Evolutionary conservation across 2,113 vertebrate species (phyloP).

Genomic region (Clarias gariepinus): DNA sequence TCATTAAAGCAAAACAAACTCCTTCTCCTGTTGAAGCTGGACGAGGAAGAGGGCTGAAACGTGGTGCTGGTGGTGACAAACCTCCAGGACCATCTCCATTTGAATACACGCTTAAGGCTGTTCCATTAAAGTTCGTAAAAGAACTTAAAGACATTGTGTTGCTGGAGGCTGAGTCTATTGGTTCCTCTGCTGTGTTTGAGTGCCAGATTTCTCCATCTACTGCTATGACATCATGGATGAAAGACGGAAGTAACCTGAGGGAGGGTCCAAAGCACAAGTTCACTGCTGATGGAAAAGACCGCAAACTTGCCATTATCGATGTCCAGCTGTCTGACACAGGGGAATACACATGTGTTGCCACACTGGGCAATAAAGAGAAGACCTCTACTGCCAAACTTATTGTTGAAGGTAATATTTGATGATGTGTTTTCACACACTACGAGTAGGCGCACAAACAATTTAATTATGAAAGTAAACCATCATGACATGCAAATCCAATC

Average conservation of each 20-base stretch:
- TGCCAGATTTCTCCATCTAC: slow-evolving; percentile 96
- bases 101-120: slow-evolving; percentile 93
- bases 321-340: slow-evolving; percentile 96
- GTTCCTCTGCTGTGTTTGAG: slow-evolving; percentile 91
- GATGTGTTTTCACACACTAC: not conserved
- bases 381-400: slow-evolving; percentile 90
- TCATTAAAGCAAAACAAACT: slow-evolving; percentile 85
- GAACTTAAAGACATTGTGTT: slow-evolving; percentile 92
- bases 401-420: slow-evolving; percentile 86
- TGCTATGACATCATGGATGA: slow-evolving; percentile 93
- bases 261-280: slow-evolving; percentile 97
- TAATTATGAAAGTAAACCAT: not conserved
- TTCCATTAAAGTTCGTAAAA: slow-evolving; percentile 95
- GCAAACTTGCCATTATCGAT: slow-evolving; percentile 92
- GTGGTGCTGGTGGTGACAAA: slow-evolving; percentile 85
- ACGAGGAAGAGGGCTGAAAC: slow-evolving; percentile 82
- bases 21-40: slow-evolving; percentile 92
- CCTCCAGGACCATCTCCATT: slow-evolving; percentile 92
- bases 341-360: slow-evolving; percentile 92
- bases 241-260: slow-evolving; percentile 89
- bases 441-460: not conserved
- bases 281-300: slow-evolving; percentile 95
- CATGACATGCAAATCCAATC: too few species aligned
- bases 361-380: slow-evolving; percentile 95
- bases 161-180: slow-evolving; percentile 91